A percentile compares a stretch with the other conserved stretches of the same genome.
Evolutionary conservation across 2,888 invertebrate genomes (phyloP).

Genomic region (Tinea semifulvella): DNA sequence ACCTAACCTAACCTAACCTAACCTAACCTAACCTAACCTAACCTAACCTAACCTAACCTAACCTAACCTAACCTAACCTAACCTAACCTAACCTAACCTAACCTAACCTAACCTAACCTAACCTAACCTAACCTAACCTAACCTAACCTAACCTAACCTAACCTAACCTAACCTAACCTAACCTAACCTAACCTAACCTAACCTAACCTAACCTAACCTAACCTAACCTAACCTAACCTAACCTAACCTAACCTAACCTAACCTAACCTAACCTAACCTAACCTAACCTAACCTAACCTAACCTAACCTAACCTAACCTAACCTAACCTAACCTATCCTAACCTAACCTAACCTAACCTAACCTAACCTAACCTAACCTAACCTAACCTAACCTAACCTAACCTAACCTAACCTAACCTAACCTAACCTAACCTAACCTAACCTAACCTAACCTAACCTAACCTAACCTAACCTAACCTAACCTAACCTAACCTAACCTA

Average conservation of each 20-base stretch:
- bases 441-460: conserved; percentile 22
- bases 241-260: conserved; percentile 20
- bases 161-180: conserved; percentile 25
- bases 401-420: conserved; percentile 20
- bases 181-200: conserved; percentile 24
- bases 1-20: conserved; percentile 25
- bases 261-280: conserved; percentile 20
- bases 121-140: conserved; percentile 22
- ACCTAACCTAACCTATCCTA: conserved; percentile 24
- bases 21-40: conserved; percentile 24
- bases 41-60: conserved; percentile 23
- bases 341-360: conserved; percentile 24
- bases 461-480: conserved; percentile 21
- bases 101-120: conserved; percentile 20
- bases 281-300: conserved; percentile 22
- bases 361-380: conserved; percentile 23
- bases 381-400: conserved; percentile 23
- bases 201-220: conserved; percentile 23
- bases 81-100: conserved; percentile 20
- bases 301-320: conserved; percentile 21
- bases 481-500: conserved; percentile 25
- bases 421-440: conserved; percentile 20
- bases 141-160: conserved; percentile 21
- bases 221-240: conserved; percentile 23
- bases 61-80: conserved; percentile 23